phyloP scores from a whole-genome alignment of 2,797 vertebrate species.

The Spondyliosoma cantharus region DNA sequence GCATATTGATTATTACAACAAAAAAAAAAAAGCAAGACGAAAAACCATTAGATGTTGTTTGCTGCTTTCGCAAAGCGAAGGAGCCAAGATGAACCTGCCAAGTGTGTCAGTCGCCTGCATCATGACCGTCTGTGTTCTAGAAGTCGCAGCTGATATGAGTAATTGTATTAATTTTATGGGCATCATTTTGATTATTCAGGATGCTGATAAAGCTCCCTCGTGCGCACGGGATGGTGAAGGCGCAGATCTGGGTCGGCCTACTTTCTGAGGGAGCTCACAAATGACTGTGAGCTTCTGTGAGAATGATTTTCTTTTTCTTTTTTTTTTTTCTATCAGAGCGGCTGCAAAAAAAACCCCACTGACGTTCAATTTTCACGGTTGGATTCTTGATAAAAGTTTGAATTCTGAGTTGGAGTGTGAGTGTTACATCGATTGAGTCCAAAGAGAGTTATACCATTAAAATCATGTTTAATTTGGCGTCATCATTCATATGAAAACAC shows the following conservation, averaged over 20 bases:
- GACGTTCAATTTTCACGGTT: not conserved
- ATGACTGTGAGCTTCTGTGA: slow-evolving; percentile 13
- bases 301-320: not conserved
- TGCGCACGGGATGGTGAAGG: slow-evolving; percentile 31
- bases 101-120: too few species aligned
- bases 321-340: slow-evolving; percentile 8
- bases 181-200: not conserved
- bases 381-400: not conserved
- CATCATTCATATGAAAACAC: not conserved
- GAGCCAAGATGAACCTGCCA: not conserved
- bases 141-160: slow-evolving; percentile 12
- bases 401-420: not conserved
- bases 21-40: too few species aligned
- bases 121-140: too few species aligned
- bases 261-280: slow-evolving; percentile 43
- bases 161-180: slow-evolving; percentile 18
- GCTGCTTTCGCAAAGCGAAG: not conserved
- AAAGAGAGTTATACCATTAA: too few species aligned
- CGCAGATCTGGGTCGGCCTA: slow-evolving; percentile 49
- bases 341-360: not conserved
- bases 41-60: not conserved
- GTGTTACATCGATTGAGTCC: not conserved
- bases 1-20: slow-evolving; percentile 23
- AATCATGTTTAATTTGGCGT: slow-evolving; percentile 16
- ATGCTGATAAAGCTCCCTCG: slow-evolving; percentile 31